A percentile compares a stretch with the other conserved stretches of the same genome.
Evolutionary conservation across 2,888 invertebrate species (phyloP).

Genomic region (Plutella xylostella): DNA sequence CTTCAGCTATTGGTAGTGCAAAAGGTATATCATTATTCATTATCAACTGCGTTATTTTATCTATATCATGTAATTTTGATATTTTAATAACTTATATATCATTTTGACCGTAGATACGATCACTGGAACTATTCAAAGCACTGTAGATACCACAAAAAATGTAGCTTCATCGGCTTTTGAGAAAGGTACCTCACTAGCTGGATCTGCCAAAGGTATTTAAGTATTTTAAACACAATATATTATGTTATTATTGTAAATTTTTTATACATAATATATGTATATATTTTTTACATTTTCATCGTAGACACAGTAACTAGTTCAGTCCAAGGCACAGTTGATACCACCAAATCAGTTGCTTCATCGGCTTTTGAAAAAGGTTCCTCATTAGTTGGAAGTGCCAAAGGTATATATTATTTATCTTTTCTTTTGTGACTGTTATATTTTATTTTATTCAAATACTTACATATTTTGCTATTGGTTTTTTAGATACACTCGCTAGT

Average conservation of each 20-base stretch:
- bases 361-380: conserved; percentile 22
- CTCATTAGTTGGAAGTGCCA: conserved; percentile 14
- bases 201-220: conserved; percentile 25
- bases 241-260: not conserved
- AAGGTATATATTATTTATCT: too few species aligned
- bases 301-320: conserved; percentile 17
- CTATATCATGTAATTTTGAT: not conserved
- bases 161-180: conserved; percentile 33
- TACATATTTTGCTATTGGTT: conserved; percentile 8
- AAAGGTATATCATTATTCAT: conserved; percentile 6
- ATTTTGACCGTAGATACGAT: conserved; percentile 28
- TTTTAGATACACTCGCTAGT: conserved; percentile 21
- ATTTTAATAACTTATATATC: not conserved
- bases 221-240: not conserved
- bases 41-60: not conserved
- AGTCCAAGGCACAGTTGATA: conserved; percentile 19
- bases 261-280: too few species aligned
- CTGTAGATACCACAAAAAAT: conserved; percentile 41
- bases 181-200: conserved; percentile 30
- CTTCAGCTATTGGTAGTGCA: conserved; percentile 17
- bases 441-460: too few species aligned
- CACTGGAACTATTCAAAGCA: conserved; percentile 29
- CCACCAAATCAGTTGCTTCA: conserved; percentile 20
- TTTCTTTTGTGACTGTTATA: too few species aligned
- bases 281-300: too few species aligned